A percentile compares a stretch with the other conserved stretches of the same genome.
phyloP scores from a whole-genome alignment of 2,797 vertebrate species.

The Halcyon leucocephala region DNA sequence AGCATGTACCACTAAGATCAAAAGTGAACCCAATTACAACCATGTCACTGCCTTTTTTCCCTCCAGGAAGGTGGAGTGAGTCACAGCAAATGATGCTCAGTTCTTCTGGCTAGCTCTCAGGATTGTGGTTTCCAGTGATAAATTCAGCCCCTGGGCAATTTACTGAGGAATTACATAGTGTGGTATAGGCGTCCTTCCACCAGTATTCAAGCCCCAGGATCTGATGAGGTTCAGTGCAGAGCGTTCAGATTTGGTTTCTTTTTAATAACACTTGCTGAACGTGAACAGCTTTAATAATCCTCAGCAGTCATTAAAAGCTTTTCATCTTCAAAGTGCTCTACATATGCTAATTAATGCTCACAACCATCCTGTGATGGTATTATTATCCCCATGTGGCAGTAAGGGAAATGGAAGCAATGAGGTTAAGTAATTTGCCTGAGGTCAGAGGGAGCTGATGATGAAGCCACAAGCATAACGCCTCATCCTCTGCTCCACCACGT shows the following conservation, averaged over 20 bases:
- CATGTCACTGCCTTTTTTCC: not conserved
- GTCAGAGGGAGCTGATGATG: conserved; percentile 15
- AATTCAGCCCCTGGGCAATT: conserved; percentile 58
- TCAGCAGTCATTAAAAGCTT: conserved; percentile 56
- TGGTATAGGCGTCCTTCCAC: not conserved
- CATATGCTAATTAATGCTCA: conserved; percentile 67
- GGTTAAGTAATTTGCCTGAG: conserved; percentile 51
- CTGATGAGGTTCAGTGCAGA: conserved; percentile 51
- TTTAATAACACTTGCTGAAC: conserved; percentile 61
- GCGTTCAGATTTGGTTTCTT: conserved; percentile 51
- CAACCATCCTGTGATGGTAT: conserved; percentile 22
- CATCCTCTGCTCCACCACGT: not conserved
- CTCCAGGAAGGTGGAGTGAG: conserved; percentile 3
- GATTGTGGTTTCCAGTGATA: conserved; percentile 51
- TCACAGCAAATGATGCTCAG: not conserved
- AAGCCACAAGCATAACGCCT: conserved; percentile 9
- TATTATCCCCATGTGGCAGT: conserved; percentile 59
- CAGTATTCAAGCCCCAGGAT: conserved; percentile 34
- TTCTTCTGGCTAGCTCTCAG: conserved; percentile 23
- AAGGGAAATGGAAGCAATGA: conserved; percentile 51
- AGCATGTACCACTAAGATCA: not conserved
- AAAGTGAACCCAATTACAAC: not conserved
- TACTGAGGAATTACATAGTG: conserved; percentile 44
- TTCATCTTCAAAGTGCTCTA: conserved; percentile 67
- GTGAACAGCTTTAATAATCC: conserved; percentile 45